Base-by-base conservation (phyloP, 2,113 vertebrate genomes). In the Eurypyga helias region DNA sequence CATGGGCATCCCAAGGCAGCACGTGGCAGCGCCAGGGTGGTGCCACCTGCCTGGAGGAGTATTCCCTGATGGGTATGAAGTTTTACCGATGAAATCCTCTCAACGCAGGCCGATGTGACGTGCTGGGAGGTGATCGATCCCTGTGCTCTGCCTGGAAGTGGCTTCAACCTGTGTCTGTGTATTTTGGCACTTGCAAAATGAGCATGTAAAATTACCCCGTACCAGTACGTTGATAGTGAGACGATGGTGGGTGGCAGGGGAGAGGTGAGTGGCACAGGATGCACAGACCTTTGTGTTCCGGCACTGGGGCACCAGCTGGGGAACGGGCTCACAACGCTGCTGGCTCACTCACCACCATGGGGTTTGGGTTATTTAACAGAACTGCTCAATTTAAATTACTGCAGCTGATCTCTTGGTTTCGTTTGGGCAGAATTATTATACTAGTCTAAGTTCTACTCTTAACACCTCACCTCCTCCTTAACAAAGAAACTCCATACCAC, bases 151-250 rank as follows among this genome's bases (percentile, higher is more conserved):
- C 46, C 62, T 64, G 54, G 67, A 55, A n/a, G 23, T 0, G 43
- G n/a, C 92, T 73, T 60, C 52, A 9, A 4, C 6, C 41, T 4
- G 6, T 10, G 60, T 6, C 80, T 71, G 4, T 23, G 41, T 8
- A 1, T 10, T 41, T 31, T 17, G 38, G 61, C 9, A 6, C 46
- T 14, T 12, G 34, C 64, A 82, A 10, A 57, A 21, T 1, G 2
- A 6, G 6, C 0, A 2, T 1, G 2, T 28, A 0, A n/a, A 61
- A 55, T 0, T 2, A 38, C 31, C 31, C 38, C 2, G 0, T 11
- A 8, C 5, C 77, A 45, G 18, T 2, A 4, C 0, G 19, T 0
- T 31, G 70, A 5, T 1, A 7, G 49, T 2, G 3, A 28, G 34
- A 17, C 1, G 12, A 21, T 0, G 14, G 33, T 21, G 78, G 58